Evolutionary conservation across 1,140 invertebrate species (phyloP).

Genomic region (Arctopsyche grandis): DNA sequence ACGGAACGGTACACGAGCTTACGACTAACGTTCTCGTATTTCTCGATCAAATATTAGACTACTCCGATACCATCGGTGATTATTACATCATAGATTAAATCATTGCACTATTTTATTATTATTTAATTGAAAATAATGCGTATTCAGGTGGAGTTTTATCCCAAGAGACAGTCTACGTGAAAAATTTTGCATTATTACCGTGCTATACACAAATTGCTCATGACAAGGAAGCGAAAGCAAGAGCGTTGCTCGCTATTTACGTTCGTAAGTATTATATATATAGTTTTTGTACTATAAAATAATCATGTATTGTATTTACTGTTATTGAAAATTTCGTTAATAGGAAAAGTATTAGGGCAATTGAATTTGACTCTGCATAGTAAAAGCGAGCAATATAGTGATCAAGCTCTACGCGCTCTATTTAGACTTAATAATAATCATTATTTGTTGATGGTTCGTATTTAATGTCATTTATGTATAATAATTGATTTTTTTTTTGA

Average conservation of each 20-base stretch:
- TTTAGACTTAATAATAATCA: slow-evolving; percentile 94
- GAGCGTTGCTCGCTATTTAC: slow-evolving; percentile 78
- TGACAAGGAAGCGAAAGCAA: slow-evolving; percentile 66
- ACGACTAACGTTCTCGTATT: slow-evolving; percentile 93
- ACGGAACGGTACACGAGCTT: slow-evolving; percentile 96
- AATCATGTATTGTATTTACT: background rate
- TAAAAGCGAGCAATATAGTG: slow-evolving; percentile 87
- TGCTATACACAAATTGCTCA: slow-evolving; percentile 64
- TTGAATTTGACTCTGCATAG: slow-evolving; percentile 84
- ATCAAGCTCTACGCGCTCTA: slow-evolving; percentile 82
- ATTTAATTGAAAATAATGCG: slow-evolving; percentile 3
- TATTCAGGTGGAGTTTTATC: slow-evolving; percentile 65
- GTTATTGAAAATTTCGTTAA: slow-evolving; percentile 3
- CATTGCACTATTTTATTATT: slow-evolving; percentile 11
- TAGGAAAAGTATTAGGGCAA: slow-evolving; percentile 87
- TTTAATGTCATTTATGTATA: background rate
- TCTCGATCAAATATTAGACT: slow-evolving; percentile 84
- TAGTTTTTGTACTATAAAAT: slow-evolving; percentile 1
- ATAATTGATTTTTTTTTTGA: too few species aligned
- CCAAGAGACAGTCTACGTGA: slow-evolving; percentile 70
- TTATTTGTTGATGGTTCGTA: slow-evolving; percentile 80
- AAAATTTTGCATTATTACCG: slow-evolving; percentile 59
- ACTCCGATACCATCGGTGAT: slow-evolving; percentile 77
- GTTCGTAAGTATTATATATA: slow-evolving; percentile 77
- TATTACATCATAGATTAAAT: too few species aligned